These are phyloP conservation scores for Caenorhabditis briggsae DNA, from an alignment of 1,140 invertebrate species.

Conservation along the genomic window DNA sequence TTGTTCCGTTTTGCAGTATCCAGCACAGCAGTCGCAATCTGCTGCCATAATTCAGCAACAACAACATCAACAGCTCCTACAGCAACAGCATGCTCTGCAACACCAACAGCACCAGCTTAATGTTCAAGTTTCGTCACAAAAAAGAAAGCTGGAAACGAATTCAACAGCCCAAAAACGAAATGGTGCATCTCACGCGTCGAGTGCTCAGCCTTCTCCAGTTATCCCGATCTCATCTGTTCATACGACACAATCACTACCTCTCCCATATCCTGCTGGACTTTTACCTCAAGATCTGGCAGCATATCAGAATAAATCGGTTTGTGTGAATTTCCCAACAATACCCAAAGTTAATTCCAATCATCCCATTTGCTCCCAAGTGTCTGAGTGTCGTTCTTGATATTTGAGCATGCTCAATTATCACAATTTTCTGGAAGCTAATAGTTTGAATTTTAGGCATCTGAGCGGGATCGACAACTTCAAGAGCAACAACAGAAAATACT, in stretches of 20 bases:
- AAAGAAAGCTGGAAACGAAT: not conserved
- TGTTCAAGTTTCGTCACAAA: not conserved
- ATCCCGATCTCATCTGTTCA: not conserved
- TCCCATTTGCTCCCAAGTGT: no score
- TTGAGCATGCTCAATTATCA: no score
- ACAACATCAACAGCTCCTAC: not conserved
- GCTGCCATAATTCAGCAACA: not conserved
- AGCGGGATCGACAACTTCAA: not conserved
- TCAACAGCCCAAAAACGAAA: not conserved
- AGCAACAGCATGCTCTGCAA: not conserved
- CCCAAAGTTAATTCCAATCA: no score
- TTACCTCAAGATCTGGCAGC: not conserved
- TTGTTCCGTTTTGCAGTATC: conserved; percentile 40
- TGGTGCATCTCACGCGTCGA: not conserved
- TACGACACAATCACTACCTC: not conserved
- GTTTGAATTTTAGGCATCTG: not conserved
- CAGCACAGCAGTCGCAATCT: not conserved
- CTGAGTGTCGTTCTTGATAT: no score
- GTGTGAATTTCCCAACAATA: not conserved
- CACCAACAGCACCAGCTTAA: not conserved
- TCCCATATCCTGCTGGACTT: not conserved
- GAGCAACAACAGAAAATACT: not conserved
- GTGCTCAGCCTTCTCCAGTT: not conserved
- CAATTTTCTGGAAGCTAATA: no score
- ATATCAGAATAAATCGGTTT: not conserved